Base-by-base conservation (phyloP, 1,140 invertebrate genomes). In the Drosophila leontia region DNA sequence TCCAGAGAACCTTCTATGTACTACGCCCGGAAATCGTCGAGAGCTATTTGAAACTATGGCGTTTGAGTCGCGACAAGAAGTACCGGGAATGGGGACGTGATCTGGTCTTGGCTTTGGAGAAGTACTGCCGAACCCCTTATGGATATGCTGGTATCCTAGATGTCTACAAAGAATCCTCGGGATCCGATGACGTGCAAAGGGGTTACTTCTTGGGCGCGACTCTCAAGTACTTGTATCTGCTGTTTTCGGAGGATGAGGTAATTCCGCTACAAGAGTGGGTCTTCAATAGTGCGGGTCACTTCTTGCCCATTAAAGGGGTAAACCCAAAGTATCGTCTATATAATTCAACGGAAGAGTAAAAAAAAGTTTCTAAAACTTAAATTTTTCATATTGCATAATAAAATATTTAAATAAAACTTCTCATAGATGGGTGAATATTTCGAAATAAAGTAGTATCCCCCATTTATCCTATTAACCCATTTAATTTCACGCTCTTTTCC, bases 81-180 rank as follows among this genome's bases (percentile, higher is more conserved):
- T 99, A 99, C 93, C 94, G 98, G 65, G 97, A 99, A 67, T 99
- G 98, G 98, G 98, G 97, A 0, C 99, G 98, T 98, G 97, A 99
- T 91, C 97, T 97, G 15, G 96, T 97, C 1, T 92, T 97, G 95
- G 98, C 98, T 1, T 93, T 99, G 61, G 98, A 99, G 92, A 98
- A 97, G 92, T 94, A 99, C 92, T 99, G 98, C 92, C 94, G 97
- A 74, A 97, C 97, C 26, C 95, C 97, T 3, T 96, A 96, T 71
- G 99, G 99, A 17, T 99, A 97, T 93, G 96, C 97, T 13, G 99
- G 99, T 12, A 94, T 99, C 12, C 95, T 96, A 80, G 98, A 99
- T 94, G 99, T 99, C 29, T 99, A 99, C 93, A 94, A 96, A 80
- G 92, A 94, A 51, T 94, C 96, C 64, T 95, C 97, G 13, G 94